Evolutionary conservation across 2,113 vertebrate species (phyloP).

Genomic region (Bubo blakistoni): DNA sequence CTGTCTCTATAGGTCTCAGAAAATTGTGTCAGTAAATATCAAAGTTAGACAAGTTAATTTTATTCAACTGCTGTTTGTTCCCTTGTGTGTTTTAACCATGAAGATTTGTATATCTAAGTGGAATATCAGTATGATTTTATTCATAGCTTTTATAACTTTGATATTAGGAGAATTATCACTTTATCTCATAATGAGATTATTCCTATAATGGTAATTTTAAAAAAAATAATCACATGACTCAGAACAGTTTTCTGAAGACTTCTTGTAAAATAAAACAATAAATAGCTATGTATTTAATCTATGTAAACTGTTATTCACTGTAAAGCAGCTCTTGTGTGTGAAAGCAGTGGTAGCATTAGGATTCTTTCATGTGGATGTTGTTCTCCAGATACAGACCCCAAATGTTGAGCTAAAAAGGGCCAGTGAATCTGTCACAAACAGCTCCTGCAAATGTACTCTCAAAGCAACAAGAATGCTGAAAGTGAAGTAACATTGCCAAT

Average conservation of each 20-base stretch:
- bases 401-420: not conserved
- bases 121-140: conserved; percentile 17
- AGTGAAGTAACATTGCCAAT: not conserved
- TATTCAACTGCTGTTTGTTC: not conserved
- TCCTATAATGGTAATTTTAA: not conserved
- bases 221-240: not conserved
- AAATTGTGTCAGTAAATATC: not conserved
- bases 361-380: not conserved
- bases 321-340: not conserved
- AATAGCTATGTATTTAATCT: conserved; percentile 7
- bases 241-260: not conserved
- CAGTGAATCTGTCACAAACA: not conserved
- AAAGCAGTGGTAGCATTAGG: not conserved
- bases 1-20: not conserved
- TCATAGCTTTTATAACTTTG: conserved; percentile 2
- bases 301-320: not conserved
- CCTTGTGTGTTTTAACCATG: not conserved
- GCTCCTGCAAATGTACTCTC: not conserved
- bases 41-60: not conserved
- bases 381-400: not conserved
- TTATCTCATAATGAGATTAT: conserved; percentile 20
- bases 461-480: not conserved
- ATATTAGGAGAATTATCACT: conserved; percentile 1
- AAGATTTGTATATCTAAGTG: not conserved
- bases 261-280: not conserved